Evolutionary conservation across 2,888 invertebrate species (phyloP).

Genomic region (Rotaria magnacalcarata): DNA sequence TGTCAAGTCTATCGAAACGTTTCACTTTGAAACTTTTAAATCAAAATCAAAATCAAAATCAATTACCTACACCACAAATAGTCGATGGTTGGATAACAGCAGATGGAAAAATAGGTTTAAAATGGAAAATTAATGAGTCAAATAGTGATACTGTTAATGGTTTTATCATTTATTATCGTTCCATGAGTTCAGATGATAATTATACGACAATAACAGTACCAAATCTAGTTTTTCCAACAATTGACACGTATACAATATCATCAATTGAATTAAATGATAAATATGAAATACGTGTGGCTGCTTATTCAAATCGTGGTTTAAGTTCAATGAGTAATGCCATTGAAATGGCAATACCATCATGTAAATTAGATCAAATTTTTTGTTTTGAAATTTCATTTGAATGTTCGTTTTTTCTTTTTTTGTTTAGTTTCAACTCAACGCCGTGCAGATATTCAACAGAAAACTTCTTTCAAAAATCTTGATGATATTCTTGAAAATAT

Average conservation of each 20-base stretch:
- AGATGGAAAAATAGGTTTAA: conserved; percentile 26
- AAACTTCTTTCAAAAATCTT: background rate
- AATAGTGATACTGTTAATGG: conserved; percentile 23
- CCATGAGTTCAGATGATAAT: background rate
- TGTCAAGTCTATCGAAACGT: background rate
- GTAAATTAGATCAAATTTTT: background rate
- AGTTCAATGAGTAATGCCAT: conserved; percentile 45
- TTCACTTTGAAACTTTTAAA: conserved; percentile 3
- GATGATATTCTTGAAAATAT: conserved; percentile 38
- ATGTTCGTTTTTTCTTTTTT: background rate
- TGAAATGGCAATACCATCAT: conserved; percentile 6
- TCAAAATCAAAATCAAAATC: background rate
- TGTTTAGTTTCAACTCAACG: background rate
- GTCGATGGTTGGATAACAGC: conserved; percentile 39
- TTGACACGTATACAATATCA: conserved; percentile 41
- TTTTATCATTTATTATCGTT: conserved; percentile 43
- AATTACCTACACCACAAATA: conserved; percentile 35
- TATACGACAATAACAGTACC: conserved; percentile 42
- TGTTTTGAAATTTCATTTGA: background rate
- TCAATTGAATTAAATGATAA: conserved; percentile 33
- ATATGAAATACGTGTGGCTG: conserved; percentile 44
- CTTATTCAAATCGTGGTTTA: conserved; percentile 43
- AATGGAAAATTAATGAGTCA: conserved; percentile 37
- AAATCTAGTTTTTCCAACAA: background rate
- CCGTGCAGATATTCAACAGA: background rate